Evolutionary conservation across 2,888 invertebrate species (phyloP), one percentile per base, ranked within the genome.

Genomic region (Nebria salina): DNA sequence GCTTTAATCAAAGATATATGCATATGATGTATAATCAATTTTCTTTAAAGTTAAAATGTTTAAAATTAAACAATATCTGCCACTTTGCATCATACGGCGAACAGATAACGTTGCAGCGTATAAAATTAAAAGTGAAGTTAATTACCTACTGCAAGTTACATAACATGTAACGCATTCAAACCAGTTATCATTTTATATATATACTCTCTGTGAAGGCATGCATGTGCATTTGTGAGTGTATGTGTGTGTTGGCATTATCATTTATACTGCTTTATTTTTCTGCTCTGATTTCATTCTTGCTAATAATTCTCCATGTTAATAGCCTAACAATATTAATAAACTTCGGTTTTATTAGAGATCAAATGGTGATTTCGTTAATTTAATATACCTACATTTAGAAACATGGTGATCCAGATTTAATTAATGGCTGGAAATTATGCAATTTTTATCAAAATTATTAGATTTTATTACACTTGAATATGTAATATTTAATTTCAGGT

Each of bases 141-240:
- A 76, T 76, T 76, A 70, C 76, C 15, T 11, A 70, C 70, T 70
- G 54, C 76, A 25, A 25, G 42, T 76, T 76, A 70, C 70, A 76
- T 76, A 26, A 76, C 70, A 76, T 34, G 68, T 76, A 70, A 43
- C 42, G 66, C 66, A 76, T 68, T 76, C 7, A 76, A 76, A 76
- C 76, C 76, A 20, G 76, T 76, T 76, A 70, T 42, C 41, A 66
- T 76, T 76, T 76, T 70, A 43, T 68, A 54, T 54, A 11, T 54
- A 7, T 8, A 11, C 54, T 54, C 11, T 54, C 11, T 54, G 13
- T 54, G 13, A 11, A 54, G 4, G 54, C 13, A 54, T 54, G 8
- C 13, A 54, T 54, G 54, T 43, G 43, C 9, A 43, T 43, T 6
- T 43, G 43, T 43, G 43, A 1, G 43, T 54, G 54, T 54, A 4